Conservation (phyloP, 2,113 vertebrate species). For the Cnemophilus loriae region DNA sequence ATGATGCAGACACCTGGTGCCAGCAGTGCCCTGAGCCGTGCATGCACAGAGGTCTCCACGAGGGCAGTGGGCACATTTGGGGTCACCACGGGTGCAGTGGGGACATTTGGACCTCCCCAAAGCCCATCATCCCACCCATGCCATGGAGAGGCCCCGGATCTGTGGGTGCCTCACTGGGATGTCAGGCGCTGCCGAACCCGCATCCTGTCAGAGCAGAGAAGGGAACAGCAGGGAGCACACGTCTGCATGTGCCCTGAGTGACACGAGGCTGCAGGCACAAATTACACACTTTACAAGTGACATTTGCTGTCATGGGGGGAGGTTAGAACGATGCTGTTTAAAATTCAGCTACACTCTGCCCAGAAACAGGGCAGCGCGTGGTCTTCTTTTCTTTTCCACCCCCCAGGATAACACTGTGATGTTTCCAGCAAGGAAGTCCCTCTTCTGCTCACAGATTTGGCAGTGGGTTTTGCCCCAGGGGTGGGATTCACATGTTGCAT, state of each 20-base stretch:
- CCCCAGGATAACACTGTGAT: neutral
- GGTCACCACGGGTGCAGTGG: neutral
- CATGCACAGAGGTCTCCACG: accelerated
- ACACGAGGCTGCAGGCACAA: conserved; percentile 18
- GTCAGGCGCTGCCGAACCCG: accelerated
- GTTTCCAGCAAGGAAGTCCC: neutral
- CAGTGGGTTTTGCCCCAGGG: neutral
- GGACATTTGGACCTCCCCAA: accelerated
- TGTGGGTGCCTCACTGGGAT: neutral
- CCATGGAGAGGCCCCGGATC: accelerated
- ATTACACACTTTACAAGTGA: conserved; percentile 6
- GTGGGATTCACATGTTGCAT: neutral
- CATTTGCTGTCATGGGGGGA: neutral
- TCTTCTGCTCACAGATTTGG: neutral
- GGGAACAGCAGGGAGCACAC: neutral
- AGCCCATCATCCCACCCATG: accelerated
- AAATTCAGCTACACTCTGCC: neutral
- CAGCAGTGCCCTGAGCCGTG: neutral
- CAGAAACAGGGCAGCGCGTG: neutral
- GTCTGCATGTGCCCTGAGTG: neutral
- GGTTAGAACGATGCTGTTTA: neutral
- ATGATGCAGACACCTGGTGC: accelerated
- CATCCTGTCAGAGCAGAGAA: neutral
- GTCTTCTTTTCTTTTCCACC: neutral
- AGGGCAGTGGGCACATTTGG: neutral